A percentile compares a stretch with the other conserved stretches of the same genome.
phyloP scores from a whole-genome alignment of 1,140 invertebrate species.

The Orussus abietinus region DNA sequence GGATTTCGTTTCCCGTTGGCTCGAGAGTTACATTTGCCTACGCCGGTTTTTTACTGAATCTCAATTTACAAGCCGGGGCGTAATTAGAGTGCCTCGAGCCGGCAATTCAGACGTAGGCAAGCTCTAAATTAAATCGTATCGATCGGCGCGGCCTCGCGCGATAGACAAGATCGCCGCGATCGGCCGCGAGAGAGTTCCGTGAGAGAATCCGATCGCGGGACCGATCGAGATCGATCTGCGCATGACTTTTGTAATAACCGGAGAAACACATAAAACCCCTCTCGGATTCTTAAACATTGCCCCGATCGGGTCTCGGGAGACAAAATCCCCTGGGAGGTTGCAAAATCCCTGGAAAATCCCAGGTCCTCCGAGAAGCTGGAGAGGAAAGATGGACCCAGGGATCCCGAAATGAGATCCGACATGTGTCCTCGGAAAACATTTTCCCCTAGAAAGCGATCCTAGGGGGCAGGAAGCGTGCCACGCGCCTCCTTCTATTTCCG shows the following conservation, averaged over 20 bases:
- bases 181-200: constrained; percentile 1
- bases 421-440: constrained; percentile 33
- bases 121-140: constrained; percentile 37
- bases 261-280: too few species aligned
- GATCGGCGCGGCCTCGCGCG: neutral
- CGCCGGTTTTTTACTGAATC: constrained; percentile 31
- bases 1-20: too few species aligned
- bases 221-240: too few species aligned
- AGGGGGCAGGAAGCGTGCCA: constrained; percentile 29
- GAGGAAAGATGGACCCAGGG: constrained; percentile 15
- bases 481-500: constrained; percentile 25
- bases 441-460: constrained; percentile 16
- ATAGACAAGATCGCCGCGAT: neutral
- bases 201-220: neutral
- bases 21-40: too few species aligned
- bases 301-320: too few species aligned
- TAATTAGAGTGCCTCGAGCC: constrained; percentile 30
- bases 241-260: too few species aligned
- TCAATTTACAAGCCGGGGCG: constrained; percentile 30
- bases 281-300: too few species aligned
- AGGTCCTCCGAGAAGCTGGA: constrained; percentile 6
- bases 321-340: too few species aligned
- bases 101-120: constrained; percentile 25
- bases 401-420: constrained; percentile 36
- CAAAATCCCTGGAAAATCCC: too few species aligned